phyloP scores from a whole-genome alignment of 1,140 invertebrate species.

The Heliothis subflexa region DNA sequence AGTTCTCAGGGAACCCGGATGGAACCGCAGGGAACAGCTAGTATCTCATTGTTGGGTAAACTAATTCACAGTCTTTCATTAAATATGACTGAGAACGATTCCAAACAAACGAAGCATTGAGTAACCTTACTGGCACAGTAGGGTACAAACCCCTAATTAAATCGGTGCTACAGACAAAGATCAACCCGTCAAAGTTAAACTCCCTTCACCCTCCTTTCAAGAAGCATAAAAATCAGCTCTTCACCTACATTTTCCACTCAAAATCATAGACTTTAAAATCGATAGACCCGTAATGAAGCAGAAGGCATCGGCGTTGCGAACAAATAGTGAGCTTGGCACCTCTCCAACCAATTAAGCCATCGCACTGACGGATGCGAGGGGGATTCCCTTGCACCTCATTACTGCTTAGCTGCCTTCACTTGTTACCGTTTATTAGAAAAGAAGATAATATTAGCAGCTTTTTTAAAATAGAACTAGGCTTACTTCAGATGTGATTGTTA shows the following conservation, averaged over 20 bases:
- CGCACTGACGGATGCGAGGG: constrained; percentile 44
- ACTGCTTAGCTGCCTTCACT: constrained; percentile 37
- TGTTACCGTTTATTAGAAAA: constrained; percentile 44
- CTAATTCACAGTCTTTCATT: too few relatives aligned
- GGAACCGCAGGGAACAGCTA: too few relatives aligned
- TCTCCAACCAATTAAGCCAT: constrained; percentile 49
- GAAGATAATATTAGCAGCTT: neutral
- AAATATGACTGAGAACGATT: too few relatives aligned
- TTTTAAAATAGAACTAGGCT: neutral
- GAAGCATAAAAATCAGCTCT: neutral
- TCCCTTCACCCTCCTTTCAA: neutral
- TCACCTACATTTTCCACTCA: constrained; percentile 26
- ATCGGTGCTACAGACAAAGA: too few relatives aligned
- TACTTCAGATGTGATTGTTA: too few relatives aligned
- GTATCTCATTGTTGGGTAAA: too few relatives aligned
- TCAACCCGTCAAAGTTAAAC: too few relatives aligned
- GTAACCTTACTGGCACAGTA: too few relatives aligned
- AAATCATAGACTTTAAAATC: constrained; percentile 37
- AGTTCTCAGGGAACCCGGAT: too few relatives aligned
- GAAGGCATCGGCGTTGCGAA: constrained; percentile 38
- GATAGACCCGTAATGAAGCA: constrained; percentile 40
- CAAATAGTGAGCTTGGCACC: constrained; percentile 38
- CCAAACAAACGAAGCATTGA: too few relatives aligned
- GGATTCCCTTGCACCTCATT: constrained; percentile 25
- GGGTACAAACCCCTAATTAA: too few relatives aligned